phyloP scores from a whole-genome alignment of 2,113 vertebrate species.

The Ceyx melanurus region DNA sequence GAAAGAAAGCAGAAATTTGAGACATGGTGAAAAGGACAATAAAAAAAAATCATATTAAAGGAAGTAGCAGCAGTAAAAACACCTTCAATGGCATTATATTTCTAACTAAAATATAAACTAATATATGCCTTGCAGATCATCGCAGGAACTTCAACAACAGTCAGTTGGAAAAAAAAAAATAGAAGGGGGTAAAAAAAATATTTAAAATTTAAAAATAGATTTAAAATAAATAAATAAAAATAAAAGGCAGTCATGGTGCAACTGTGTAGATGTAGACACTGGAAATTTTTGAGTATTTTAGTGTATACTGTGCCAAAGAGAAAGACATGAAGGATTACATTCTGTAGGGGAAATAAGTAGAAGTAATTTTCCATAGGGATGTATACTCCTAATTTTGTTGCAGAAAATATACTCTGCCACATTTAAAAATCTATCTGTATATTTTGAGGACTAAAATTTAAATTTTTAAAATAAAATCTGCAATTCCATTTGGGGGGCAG shows the following conservation, averaged over 20 bases:
- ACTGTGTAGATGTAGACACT: not conserved
- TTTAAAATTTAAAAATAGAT: too few species aligned
- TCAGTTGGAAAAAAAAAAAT: not conserved
- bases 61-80: not conserved
- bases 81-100: not conserved
- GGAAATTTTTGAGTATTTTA: not conserved
- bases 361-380: not conserved
- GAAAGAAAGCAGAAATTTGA: not conserved
- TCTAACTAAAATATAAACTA: not conserved
- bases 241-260: not conserved
- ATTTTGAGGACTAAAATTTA: not conserved
- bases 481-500: not conserved
- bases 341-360: too few species aligned
- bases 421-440: not conserved
- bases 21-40: not conserved
- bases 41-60: not conserved
- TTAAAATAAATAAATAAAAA: not conserved
- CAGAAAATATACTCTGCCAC: not conserved
- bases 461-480: not conserved
- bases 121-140: not conserved
- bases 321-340: too few species aligned
- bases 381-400: not conserved
- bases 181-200: not conserved
- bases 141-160: not conserved
- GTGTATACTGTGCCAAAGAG: not conserved